Evolutionary conservation across 2,113 vertebrate species (phyloP), one percentile per base, ranked within the genome.

Genomic region (Salvelinus alpinus): DNA sequence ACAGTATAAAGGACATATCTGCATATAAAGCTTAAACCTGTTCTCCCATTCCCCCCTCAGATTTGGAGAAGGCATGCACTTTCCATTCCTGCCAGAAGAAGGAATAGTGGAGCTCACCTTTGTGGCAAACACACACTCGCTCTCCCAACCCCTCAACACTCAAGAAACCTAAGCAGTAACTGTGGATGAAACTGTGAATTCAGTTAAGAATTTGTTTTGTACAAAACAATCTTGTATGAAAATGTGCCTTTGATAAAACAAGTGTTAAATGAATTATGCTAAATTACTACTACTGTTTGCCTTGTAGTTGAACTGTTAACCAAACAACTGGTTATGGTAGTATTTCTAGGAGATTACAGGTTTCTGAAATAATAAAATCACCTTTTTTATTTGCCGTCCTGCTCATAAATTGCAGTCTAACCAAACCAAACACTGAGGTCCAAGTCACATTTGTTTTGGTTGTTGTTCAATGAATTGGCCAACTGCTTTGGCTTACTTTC

Each of bases 1-100:
- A 47, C 62, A 66, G 8, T 66, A 7, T 27, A 27, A 27, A 13
- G 74, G 24, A 29, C 24, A 22, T 29, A 16, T 18, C 22, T 25
- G 59, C 59, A 62, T 24, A n/a, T 22, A 11, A 66, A 31, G 20
- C 65, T 12, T 4, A 16, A 4, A 2, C 27, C 38, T 31, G 54
- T 34, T 60, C 18, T 75, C 22, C 65, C 66, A 78, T 83, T 64
- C 73, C 65, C 73, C 68, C 8, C 65, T 86, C 90, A 96, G 95
- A 76, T 82, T 90, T 96, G 87, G 93, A 95, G 82, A 83, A 93
- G 76, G 87, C 89, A 81, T 95, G 95, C 82, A 82, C 64, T 71
- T 95, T 94, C 89, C 93, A 92, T 83, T 68, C 48, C 71, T 93
- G 92, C 64, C 84, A 90, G 80, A 47, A 77, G 48, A 83, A 74